Evolutionary conservation across 2,888 invertebrate species (phyloP).

Genomic region (Thymelicus acteon): DNA sequence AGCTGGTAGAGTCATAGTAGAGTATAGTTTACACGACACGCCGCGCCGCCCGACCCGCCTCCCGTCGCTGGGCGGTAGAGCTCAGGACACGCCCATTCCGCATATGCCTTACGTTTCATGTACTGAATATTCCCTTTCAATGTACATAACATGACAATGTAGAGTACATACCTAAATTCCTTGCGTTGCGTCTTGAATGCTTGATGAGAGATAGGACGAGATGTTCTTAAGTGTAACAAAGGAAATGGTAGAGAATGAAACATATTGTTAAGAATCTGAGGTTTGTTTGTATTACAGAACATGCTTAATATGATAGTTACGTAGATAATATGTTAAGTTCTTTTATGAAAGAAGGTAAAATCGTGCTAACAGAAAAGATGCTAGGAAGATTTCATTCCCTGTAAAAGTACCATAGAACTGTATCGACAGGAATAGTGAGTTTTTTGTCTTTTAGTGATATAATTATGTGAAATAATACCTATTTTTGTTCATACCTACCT

Average conservation of each 20-base stretch:
- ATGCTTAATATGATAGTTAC: no score
- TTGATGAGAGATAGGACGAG: constrained; percentile 24
- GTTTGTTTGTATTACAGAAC: no score
- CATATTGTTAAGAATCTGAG: no score
- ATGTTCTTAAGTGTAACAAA: constrained; percentile 11
- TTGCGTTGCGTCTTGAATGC: constrained; percentile 24
- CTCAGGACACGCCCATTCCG: constrained; percentile 70
- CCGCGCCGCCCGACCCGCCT: constrained; percentile 54
- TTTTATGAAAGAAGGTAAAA: no score
- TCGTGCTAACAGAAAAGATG: no score
- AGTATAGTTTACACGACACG: constrained; percentile 28
- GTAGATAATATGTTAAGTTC: no score
- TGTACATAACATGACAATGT: constrained; percentile 37
- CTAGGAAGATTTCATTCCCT: no score
- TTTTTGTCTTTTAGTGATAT: no score
- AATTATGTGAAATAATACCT: no score
- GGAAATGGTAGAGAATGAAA: not conserved
- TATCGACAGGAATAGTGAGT: no score
- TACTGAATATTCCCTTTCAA: constrained; percentile 39
- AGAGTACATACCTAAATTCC: constrained; percentile 8
- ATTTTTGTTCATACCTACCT: no score
- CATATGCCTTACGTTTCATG: constrained; percentile 41
- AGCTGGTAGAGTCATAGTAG: constrained; percentile 16
- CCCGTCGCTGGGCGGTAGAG: constrained; percentile 69
- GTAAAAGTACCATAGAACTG: no score